phyloP scores from a whole-genome alignment of 2,888 invertebrate species.

The Eurytoma californica region DNA sequence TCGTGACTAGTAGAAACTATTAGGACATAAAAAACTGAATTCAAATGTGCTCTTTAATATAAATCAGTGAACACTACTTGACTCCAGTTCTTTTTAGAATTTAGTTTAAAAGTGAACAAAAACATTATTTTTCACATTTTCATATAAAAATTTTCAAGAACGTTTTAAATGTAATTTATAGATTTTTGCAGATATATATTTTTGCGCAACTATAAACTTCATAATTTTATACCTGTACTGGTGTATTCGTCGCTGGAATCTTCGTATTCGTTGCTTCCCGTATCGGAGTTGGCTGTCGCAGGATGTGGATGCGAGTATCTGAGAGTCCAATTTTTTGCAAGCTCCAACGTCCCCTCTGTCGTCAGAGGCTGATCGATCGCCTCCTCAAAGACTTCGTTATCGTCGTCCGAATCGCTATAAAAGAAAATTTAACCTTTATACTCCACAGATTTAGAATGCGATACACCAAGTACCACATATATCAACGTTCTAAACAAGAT shows the following conservation, averaged over 20 bases:
- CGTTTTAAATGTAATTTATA: background rate
- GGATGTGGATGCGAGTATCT: constrained; percentile 75
- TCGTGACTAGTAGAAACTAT: too few relatives aligned
- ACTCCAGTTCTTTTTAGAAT: too few relatives aligned
- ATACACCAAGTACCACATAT: background rate
- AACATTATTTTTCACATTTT: too few relatives aligned
- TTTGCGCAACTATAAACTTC: background rate
- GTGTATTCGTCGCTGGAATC: constrained; percentile 74
- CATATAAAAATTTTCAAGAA: too few relatives aligned
- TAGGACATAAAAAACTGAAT: too few relatives aligned
- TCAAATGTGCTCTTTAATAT: too few relatives aligned
- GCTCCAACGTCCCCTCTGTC: constrained; percentile 82
- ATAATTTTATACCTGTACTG: constrained; percentile 68
- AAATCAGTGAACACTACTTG: too few relatives aligned
- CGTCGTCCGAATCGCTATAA: constrained; percentile 79
- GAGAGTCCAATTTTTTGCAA: constrained; percentile 83
- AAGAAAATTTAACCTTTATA: constrained; percentile 24
- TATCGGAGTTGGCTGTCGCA: constrained; percentile 70
- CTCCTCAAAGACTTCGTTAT: constrained; percentile 82
- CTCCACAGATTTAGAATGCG: background rate
- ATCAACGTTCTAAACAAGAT: background rate
- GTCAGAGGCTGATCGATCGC: constrained; percentile 81
- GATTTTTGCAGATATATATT: background rate
- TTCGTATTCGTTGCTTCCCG: constrained; percentile 77
- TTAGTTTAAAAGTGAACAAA: too few relatives aligned